Conservation (phyloP, 2,888 invertebrate species). For the Leistus spinibarbis region DNA sequence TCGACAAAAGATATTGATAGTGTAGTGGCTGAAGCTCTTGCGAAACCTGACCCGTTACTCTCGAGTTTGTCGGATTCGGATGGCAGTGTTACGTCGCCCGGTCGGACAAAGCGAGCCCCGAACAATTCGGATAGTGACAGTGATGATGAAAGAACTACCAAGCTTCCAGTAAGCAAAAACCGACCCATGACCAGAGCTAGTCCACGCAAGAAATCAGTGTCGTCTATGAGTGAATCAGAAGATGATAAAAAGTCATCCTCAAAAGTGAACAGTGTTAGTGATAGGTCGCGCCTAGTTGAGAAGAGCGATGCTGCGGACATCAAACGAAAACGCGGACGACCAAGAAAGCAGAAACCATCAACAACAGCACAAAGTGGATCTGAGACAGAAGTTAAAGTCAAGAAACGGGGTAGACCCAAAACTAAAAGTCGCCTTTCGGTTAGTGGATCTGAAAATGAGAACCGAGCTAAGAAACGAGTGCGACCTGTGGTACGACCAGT, state of each 20-base stretch:
- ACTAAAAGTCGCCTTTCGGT: constrained; percentile 45
- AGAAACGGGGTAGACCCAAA: constrained; percentile 47
- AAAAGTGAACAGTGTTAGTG: constrained; percentile 16
- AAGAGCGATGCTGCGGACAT: constrained; percentile 24
- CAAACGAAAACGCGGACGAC: constrained; percentile 56
- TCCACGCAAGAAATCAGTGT: constrained; percentile 53
- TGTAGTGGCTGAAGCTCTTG: constrained; percentile 61
- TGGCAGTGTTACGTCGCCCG: constrained; percentile 45
- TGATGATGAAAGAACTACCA: constrained; percentile 47
- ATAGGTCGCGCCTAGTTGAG: not conserved
- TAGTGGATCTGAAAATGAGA: constrained; percentile 51
- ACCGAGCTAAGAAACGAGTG: constrained; percentile 50
- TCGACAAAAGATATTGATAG: constrained; percentile 63
- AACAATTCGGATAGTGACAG: constrained; percentile 47
- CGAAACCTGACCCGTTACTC: constrained; percentile 56
- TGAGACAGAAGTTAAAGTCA: constrained; percentile 44
- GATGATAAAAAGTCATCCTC: constrained; percentile 45
- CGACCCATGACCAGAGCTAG: constrained; percentile 52
- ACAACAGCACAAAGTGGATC: constrained; percentile 41
- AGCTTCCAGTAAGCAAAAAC: constrained; percentile 39
- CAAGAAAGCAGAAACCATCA: constrained; percentile 54
- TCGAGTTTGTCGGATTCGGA: constrained; percentile 67
- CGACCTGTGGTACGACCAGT: constrained; percentile 45
- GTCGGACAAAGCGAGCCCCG: constrained; percentile 43
- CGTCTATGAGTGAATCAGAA: constrained; percentile 53